Evolutionary conservation across 1,140 invertebrate genomes (phyloP).

Genomic region (Sycophaga agraensis): DNA sequence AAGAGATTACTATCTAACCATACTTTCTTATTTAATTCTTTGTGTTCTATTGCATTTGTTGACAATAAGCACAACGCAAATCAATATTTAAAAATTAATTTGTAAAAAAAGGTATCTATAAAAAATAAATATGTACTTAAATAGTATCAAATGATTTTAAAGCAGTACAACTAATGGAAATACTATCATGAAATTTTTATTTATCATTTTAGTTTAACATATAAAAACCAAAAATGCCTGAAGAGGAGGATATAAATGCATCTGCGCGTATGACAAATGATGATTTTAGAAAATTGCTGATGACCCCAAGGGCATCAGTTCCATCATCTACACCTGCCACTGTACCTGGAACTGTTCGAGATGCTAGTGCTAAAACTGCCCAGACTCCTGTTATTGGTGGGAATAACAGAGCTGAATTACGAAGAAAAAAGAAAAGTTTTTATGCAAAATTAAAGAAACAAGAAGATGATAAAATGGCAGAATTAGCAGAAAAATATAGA

Average conservation of each 20-base stretch:
- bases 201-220: no score
- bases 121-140: no score
- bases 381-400: constrained; percentile 50
- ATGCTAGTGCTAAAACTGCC: constrained; percentile 64
- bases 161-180: no score
- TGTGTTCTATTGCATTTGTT: no score
- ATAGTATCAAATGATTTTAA: no score
- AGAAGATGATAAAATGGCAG: constrained; percentile 93
- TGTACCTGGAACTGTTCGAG: constrained; percentile 58
- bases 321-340: constrained; percentile 57
- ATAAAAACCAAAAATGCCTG: constrained; percentile 63
- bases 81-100: no score
- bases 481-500: constrained; percentile 92
- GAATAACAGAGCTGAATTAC: constrained; percentile 68
- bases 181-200: no score
- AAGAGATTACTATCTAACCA: no score
- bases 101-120: no score
- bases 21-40: no score
- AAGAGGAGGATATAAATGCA: constrained; percentile 61
- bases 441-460: constrained; percentile 94
- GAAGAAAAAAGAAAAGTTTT: constrained; percentile 85
- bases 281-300: constrained; percentile 92
- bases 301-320: constrained; percentile 83
- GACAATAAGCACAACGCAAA: no score
- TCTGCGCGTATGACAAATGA: constrained; percentile 86